A percentile compares a stretch with the other conserved stretches of the same genome.
These are phyloP conservation scores for Pentalonia nigronervosa DNA, from an alignment of 1,140 invertebrate species.

Conservation along the genomic window DNA sequence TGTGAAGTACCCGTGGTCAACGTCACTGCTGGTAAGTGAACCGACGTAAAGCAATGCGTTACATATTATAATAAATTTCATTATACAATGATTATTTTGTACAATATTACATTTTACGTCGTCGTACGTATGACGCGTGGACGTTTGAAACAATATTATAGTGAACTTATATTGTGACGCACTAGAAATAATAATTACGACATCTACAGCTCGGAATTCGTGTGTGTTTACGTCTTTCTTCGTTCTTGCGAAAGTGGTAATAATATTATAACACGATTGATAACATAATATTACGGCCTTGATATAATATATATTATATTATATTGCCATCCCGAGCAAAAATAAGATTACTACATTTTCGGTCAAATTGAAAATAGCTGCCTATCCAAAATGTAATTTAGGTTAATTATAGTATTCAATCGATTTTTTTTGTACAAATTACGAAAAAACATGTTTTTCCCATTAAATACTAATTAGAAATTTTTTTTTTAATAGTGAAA, in stretches of 20 bases:
- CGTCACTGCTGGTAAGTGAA: conserved; percentile 48
- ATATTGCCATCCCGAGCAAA: not conserved
- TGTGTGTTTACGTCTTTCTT: not conserved
- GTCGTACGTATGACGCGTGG: not conserved
- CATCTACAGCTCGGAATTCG: not conserved
- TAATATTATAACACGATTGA: not conserved
- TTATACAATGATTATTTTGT: not conserved
- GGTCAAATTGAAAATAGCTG: not conserved
- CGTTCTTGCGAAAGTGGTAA: not conserved
- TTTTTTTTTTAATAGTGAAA: too few relatives aligned
- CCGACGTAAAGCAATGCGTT: not conserved
- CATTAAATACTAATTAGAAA: too few relatives aligned
- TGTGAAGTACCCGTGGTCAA: conserved; percentile 70
- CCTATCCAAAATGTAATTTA: not conserved
- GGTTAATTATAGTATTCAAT: not conserved
- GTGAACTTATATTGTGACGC: too few relatives aligned
- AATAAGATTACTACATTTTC: not conserved
- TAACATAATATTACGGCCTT: not conserved
- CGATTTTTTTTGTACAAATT: too few relatives aligned
- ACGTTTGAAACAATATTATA: not conserved
- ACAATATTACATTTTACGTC: not conserved
- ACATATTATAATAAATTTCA: not conserved
- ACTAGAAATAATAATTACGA: not conserved
- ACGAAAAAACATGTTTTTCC: too few relatives aligned
- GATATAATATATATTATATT: not conserved